Conservation (phyloP, 37 sponge, comb jelly and placozoan species). For the Crambe crambe region DNA sequence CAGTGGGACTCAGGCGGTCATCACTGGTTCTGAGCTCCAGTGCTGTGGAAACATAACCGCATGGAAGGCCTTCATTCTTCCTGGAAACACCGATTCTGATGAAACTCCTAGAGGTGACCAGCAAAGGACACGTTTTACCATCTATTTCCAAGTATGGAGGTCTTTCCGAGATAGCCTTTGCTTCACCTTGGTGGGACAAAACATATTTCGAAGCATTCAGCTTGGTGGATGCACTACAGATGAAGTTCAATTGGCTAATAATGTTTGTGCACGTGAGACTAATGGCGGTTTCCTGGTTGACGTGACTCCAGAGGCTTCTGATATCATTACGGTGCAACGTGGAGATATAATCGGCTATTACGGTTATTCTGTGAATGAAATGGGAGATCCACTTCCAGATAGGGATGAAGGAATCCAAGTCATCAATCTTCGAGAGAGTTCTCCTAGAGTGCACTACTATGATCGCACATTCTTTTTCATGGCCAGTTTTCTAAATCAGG, state of each 20-base stretch:
- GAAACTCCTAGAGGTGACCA: neutral
- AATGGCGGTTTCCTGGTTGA: neutral
- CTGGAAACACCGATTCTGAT: too few relatives aligned
- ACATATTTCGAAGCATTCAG: neutral
- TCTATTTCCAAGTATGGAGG: constrained; percentile 58
- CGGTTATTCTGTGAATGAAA: too few relatives aligned
- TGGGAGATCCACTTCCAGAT: too few relatives aligned
- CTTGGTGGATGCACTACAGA: neutral
- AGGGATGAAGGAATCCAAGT: too few relatives aligned
- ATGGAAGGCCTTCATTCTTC: constrained; percentile 20
- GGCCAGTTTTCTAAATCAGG: too few relatives aligned
- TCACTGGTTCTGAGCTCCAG: constrained; percentile 18
- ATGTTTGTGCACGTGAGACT: neutral
- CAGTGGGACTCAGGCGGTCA: constrained; percentile 11
- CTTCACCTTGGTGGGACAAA: constrained; percentile 21
- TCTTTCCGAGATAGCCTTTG: neutral
- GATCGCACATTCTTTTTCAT: too few relatives aligned
- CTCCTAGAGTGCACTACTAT: too few relatives aligned
- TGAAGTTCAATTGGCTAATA: neutral
- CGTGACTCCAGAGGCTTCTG: neutral
- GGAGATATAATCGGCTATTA: constrained; percentile 52
- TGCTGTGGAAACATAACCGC: constrained; percentile 22
- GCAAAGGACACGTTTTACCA: neutral
- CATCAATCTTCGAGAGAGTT: too few relatives aligned
- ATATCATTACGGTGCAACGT: constrained; percentile 21